Conservation (phyloP, 2,797 vertebrate species). For the Perodicticus potto region DNA sequence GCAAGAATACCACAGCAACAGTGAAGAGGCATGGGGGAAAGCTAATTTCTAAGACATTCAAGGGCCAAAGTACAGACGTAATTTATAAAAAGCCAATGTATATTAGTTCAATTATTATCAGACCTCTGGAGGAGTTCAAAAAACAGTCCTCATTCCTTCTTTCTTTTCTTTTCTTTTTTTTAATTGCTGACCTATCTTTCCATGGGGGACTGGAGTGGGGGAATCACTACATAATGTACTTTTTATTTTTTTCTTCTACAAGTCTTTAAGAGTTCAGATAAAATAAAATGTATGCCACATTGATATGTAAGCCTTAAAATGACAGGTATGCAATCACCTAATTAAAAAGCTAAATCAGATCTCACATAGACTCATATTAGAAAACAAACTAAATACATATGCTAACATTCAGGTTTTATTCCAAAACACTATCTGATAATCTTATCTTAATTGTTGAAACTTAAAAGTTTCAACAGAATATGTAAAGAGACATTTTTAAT, state of each 20-base stretch:
- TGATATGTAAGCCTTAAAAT: constrained; percentile 34
- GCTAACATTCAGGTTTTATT: constrained; percentile 14
- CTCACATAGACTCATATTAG: constrained; percentile 3
- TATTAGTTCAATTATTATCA: constrained; percentile 61
- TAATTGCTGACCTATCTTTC: constrained; percentile 47
- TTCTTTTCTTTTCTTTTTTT: constrained; percentile 53
- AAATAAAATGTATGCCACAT: constrained; percentile 14
- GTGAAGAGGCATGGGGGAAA: constrained; percentile 29
- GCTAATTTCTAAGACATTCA: constrained; percentile 66
- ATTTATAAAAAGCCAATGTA: constrained; percentile 61
- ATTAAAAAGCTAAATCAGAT: constrained; percentile 54
- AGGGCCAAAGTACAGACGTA: constrained; percentile 56
- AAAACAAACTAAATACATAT: not conserved
- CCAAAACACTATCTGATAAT: not conserved
- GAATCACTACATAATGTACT: not conserved
- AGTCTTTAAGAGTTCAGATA: constrained; percentile 21
- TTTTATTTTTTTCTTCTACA: constrained; percentile 39
- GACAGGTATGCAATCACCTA: not conserved
- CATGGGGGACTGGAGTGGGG: not conserved
- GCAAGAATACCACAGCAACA: constrained; percentile 43
- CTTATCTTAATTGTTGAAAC: constrained; percentile 19
- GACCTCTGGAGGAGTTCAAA: constrained; percentile 60
- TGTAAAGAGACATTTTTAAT: constrained; percentile 7
- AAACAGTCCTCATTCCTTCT: constrained; percentile 11
- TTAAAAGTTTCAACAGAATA: constrained; percentile 54